Evolutionary conservation across 2,888 invertebrate genomes (phyloP).

Genomic region (Abscondita cerata): DNA sequence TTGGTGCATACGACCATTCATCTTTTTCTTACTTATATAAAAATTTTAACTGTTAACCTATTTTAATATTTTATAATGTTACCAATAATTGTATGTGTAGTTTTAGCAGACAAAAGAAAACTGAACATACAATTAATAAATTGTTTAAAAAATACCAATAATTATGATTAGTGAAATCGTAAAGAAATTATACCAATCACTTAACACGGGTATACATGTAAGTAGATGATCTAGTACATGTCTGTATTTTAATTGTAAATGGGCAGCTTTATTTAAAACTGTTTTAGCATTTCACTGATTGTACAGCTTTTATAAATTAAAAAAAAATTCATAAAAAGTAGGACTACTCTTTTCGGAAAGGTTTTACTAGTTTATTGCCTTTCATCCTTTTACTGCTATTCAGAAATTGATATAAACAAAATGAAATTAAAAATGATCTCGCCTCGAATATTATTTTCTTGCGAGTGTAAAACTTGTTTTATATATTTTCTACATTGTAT

Average conservation of each 20-base stretch:
- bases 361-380: neutral
- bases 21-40: no score
- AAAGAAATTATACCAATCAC: conserved; percentile 39
- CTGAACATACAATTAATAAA: conserved; percentile 5
- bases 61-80: conserved; percentile 27
- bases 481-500: neutral
- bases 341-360: neutral
- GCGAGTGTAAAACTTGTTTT: no score
- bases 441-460: no score
- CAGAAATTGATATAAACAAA: no score
- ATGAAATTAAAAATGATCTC: no score
- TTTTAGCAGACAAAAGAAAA: conserved; percentile 9
- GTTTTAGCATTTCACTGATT: conserved; percentile 12
- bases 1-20: no score
- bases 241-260: conserved; percentile 12
- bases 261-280: conserved; percentile 16
- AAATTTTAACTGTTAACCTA: conserved; percentile 24
- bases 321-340: neutral
- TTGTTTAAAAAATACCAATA: conserved; percentile 18
- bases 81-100: conserved; percentile 25
- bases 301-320: neutral
- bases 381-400: no score
- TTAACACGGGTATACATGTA: conserved; percentile 44
- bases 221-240: conserved; percentile 32
- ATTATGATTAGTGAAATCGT: conserved; percentile 5